phyloP scores from a whole-genome alignment of 2,113 vertebrate species.

The Centrocercus urophasianus region DNA sequence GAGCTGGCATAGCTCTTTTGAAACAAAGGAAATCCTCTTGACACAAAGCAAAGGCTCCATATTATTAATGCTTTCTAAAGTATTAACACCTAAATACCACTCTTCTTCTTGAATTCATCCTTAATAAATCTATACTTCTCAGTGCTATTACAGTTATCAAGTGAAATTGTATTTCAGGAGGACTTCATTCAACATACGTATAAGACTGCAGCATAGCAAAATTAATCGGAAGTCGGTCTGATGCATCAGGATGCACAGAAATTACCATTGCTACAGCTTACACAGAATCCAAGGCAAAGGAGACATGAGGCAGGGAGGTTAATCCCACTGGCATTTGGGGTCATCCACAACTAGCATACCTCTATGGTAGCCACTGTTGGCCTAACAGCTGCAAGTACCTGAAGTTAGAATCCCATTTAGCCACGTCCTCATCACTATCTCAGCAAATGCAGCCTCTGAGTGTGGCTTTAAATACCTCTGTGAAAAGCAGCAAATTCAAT shows the following conservation, averaged over 20 bases:
- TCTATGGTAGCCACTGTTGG: not conserved
- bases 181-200: not conserved
- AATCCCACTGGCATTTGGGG: not conserved
- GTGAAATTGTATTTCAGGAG: not conserved
- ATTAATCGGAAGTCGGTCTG: not conserved
- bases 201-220: not conserved
- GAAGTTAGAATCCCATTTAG: not conserved
- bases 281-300: not conserved
- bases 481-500: not conserved
- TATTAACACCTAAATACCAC: not conserved
- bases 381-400: not conserved
- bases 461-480: not conserved
- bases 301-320: not conserved
- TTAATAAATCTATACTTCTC: not conserved
- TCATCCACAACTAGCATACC: not conserved
- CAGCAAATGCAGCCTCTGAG: not conserved
- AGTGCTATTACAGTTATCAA: not conserved
- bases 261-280: not conserved
- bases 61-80: not conserved
- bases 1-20: not conserved
- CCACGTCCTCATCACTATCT: not conserved
- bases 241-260: not conserved
- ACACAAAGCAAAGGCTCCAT: not conserved
- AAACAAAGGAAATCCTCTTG: not conserved
- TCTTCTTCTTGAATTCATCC: not conserved